Evolutionary conservation across 2,113 vertebrate species (phyloP).

Genomic region (Oreochromis niloticus): DNA sequence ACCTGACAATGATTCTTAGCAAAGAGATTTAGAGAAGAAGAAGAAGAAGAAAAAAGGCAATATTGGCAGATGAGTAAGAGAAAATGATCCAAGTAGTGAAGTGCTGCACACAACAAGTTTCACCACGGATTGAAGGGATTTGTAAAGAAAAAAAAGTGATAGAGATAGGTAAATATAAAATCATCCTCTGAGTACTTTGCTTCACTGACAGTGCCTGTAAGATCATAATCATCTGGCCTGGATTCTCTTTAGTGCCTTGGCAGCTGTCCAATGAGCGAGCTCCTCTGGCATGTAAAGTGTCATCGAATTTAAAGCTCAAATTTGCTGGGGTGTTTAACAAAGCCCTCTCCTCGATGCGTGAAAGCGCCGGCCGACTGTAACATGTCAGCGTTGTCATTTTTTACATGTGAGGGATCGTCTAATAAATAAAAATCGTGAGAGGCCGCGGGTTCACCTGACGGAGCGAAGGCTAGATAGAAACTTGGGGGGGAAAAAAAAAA

Average conservation of each 20-base stretch:
- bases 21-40: background rate
- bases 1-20: conserved; percentile 30
- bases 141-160: conserved; percentile 3
- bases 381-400: conserved; percentile 57
- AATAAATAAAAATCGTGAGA: conserved; percentile 58
- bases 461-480: conserved; percentile 21
- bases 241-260: conserved; percentile 45
- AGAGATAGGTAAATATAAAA: background rate
- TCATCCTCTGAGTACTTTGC: background rate
- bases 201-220: conserved; percentile 12
- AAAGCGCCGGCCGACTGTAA: conserved; percentile 53
- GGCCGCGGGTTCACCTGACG: conserved; percentile 53
- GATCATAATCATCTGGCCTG: conserved; percentile 47
- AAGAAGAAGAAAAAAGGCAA: background rate
- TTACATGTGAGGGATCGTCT: conserved; percentile 62
- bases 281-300: conserved; percentile 61
- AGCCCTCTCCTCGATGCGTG: conserved; percentile 25
- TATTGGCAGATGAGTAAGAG: background rate
- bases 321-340: conserved; percentile 66
- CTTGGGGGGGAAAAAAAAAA: conserved; percentile 28
- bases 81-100: conserved; percentile 6
- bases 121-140: background rate
- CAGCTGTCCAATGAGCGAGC: conserved; percentile 52
- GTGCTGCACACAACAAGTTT: background rate
- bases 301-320: conserved; percentile 64